phyloP scores from a whole-genome alignment of 2,888 invertebrate species.

The Drosophila incognita region DNA sequence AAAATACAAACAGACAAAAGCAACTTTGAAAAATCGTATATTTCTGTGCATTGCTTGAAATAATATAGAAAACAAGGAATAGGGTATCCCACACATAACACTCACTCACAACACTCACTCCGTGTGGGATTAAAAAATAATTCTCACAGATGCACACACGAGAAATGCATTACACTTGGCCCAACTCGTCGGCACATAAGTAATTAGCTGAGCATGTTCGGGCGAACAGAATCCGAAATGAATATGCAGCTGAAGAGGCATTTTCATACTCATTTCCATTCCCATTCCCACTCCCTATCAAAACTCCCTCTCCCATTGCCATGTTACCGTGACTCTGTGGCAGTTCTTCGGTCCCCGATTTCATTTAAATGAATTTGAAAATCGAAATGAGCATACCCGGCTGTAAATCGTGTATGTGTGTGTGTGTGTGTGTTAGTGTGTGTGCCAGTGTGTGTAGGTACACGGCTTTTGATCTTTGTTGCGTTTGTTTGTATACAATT shows the following conservation, averaged over 20 bases:
- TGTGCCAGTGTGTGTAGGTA: slow-evolving; percentile 47
- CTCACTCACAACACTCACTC: background rate
- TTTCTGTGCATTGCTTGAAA: background rate
- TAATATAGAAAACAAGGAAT: background rate
- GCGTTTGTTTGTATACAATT: slow-evolving; percentile 85
- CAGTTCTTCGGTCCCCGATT: slow-evolving; percentile 46
- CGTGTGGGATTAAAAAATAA: slow-evolving; percentile 9
- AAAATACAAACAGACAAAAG: background rate
- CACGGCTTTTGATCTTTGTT: slow-evolving; percentile 83
- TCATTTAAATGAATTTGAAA: slow-evolving; percentile 63
- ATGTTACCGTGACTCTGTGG: slow-evolving; percentile 22
- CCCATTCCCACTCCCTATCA: background rate
- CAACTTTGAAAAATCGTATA: background rate
- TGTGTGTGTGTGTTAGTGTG: slow-evolving; percentile 22
- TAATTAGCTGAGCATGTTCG: slow-evolving; percentile 58
- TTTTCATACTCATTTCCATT: slow-evolving; percentile 19
- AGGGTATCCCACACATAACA: background rate
- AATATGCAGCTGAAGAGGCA: slow-evolving; percentile 31
- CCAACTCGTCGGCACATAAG: slow-evolving; percentile 48
- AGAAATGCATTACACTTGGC: slow-evolving; percentile 51
- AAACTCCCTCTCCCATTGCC: slow-evolving; percentile 3
- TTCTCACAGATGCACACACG: slow-evolving; percentile 37
- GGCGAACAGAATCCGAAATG: slow-evolving; percentile 11
- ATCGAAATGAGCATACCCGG: slow-evolving; percentile 36
- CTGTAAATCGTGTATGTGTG: background rate